phyloP scores from a whole-genome alignment of 1,140 invertebrate genomes.

The Macrobrachium nipponense region DNA sequence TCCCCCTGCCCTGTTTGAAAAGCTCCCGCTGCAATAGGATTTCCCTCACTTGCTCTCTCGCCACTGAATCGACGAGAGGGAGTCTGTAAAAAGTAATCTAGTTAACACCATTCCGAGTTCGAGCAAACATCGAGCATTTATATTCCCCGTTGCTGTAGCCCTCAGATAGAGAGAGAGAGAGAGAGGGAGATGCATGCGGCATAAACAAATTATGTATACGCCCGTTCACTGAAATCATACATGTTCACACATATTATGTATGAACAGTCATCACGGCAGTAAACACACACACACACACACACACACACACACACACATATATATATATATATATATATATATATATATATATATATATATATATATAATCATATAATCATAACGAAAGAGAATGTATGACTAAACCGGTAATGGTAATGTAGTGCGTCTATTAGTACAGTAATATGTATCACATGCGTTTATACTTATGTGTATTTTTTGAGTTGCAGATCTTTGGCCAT shows the following conservation, averaged over 20 bases:
- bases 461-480: background rate
- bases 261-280: background rate
- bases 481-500: background rate
- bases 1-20: background rate
- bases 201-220: too few species aligned
- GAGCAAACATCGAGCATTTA: too few species aligned
- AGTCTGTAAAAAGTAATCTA: too few species aligned
- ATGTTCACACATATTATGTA: too few species aligned
- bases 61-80: too few species aligned
- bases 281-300: background rate
- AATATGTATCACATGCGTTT: background rate
- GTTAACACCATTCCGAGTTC: too few species aligned
- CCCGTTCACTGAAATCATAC: too few species aligned
- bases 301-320: background rate
- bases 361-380: background rate
- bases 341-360: slow-evolving; percentile 17
- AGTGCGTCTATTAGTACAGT: background rate
- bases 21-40: too few species aligned
- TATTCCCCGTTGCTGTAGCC: too few species aligned
- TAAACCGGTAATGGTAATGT: background rate
- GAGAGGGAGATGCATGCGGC: too few species aligned
- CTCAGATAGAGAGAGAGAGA: too few species aligned
- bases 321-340: slow-evolving; percentile 19
- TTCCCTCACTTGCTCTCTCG: too few species aligned
- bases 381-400: background rate